phyloP scores from a whole-genome alignment of 2,113 vertebrate species.

The Echinops telfairi region DNA sequence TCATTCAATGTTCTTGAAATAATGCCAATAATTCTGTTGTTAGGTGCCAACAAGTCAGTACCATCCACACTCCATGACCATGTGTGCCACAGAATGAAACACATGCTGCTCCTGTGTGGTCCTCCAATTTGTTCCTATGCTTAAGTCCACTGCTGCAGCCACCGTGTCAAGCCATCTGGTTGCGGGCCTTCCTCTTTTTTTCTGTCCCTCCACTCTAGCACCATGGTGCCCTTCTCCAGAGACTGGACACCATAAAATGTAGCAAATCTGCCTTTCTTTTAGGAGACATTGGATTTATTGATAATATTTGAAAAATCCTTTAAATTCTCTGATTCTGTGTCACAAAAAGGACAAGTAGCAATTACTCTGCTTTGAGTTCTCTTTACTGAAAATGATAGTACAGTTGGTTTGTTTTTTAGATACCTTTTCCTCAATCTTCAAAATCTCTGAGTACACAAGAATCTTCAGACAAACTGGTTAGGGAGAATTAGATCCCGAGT shows the following conservation, averaged over 20 bases:
- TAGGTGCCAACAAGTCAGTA: too few species aligned
- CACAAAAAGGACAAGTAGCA: background rate
- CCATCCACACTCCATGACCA: too few species aligned
- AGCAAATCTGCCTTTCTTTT: background rate
- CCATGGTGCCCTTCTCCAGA: too few species aligned
- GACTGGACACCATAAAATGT: background rate
- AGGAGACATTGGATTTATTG: background rate
- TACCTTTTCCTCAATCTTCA: background rate
- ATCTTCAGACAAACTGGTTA: background rate
- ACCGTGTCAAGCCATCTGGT: too few species aligned
- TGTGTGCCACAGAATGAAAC: too few species aligned
- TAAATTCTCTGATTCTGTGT: background rate
- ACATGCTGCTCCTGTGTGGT: too few species aligned
- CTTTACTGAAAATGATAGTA: background rate
- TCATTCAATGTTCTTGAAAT: conserved; percentile 39
- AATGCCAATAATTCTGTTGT: background rate
- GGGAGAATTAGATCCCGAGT: background rate
- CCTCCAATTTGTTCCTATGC: too few species aligned
- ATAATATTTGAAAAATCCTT: background rate
- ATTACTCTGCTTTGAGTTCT: background rate
- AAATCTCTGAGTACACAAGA: background rate
- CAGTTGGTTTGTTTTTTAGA: background rate
- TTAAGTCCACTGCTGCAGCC: too few species aligned
- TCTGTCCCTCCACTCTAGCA: too few species aligned
- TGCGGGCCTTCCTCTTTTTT: too few species aligned